These are phyloP conservation scores for Iselma pallidipennis DNA, from an alignment of 2,888 invertebrate species.

Conservation along the genomic window DNA sequence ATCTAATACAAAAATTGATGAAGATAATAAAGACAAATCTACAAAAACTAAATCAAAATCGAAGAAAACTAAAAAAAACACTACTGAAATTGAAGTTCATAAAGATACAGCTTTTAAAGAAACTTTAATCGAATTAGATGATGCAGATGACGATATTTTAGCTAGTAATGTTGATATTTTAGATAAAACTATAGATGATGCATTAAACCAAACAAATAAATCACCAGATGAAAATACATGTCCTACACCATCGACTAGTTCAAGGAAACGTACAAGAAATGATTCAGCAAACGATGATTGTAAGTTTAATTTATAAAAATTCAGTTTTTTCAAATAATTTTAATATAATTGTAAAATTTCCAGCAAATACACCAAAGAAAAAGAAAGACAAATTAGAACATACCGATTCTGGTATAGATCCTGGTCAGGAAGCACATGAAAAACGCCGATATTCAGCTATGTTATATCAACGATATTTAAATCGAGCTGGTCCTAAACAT, in stretches of 20 bases:
- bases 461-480: constrained; percentile 75
- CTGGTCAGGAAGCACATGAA: constrained; percentile 71
- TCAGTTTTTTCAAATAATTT: constrained; percentile 31
- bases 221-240: too few species aligned
- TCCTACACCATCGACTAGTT: too few species aligned
- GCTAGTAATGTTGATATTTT: constrained; percentile 43
- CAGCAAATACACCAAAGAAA: constrained; percentile 43
- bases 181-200: constrained; percentile 46
- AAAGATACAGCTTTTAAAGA: constrained; percentile 73
- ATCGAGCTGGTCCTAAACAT: constrained; percentile 78
- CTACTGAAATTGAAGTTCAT: constrained; percentile 59
- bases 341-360: constrained; percentile 15
- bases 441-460: constrained; percentile 67
- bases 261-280: constrained; percentile 21
- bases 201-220: constrained; percentile 21
- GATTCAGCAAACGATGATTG: not conserved
- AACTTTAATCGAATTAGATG: constrained; percentile 68
- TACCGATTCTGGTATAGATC: constrained; percentile 52
- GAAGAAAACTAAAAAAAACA: constrained; percentile 39
- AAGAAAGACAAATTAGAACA: constrained; percentile 46
- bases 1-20: constrained; percentile 24
- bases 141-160: constrained; percentile 57
- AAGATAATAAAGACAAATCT: constrained; percentile 21
- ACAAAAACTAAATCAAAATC: too few species aligned
- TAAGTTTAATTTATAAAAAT: too few species aligned